Conservation (phyloP, 2,113 vertebrate genomes). For the Corythaeola cristata region DNA sequence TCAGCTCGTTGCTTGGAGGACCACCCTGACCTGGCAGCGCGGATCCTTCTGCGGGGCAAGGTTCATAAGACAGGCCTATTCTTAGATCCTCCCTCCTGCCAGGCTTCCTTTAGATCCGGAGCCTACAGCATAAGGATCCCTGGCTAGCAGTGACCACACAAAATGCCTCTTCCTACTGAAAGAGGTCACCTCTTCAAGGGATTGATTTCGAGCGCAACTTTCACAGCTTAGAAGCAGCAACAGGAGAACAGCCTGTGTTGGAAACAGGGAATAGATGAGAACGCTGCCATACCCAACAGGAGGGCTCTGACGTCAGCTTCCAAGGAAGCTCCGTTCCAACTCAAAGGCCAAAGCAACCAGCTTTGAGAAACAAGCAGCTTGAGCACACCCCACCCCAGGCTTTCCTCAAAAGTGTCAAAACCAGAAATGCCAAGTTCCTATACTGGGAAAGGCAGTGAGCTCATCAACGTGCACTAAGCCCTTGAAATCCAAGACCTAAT, state of each 20-base stretch:
- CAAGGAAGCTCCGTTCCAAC: neutral
- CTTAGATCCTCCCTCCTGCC: neutral
- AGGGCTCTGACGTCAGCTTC: neutral
- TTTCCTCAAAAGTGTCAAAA: neutral
- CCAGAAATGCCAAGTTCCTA: neutral
- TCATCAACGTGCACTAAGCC: accelerated
- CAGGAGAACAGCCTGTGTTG: neutral
- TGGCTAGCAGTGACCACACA: neutral
- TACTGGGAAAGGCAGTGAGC: neutral
- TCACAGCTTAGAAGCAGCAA: accelerated
- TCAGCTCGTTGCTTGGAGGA: neutral
- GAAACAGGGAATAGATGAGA: accelerated
- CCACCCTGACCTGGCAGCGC: accelerated
- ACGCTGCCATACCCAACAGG: accelerated
- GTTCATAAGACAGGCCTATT: neutral
- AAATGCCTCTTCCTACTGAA: neutral
- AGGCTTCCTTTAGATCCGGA: neutral
- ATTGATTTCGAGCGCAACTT: accelerated
- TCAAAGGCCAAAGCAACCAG: neutral
- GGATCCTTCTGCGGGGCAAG: neutral
- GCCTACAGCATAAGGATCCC: neutral
- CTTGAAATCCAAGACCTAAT: neutral
- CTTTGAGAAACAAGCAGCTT: neutral
- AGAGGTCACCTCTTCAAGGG: neutral
- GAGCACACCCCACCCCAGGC: neutral